Percentiles rank a stretch among this genome's conserved stretches.
Conservation (phyloP, 2,888 invertebrate genomes). For the Aporophyla nigra region DNA sequence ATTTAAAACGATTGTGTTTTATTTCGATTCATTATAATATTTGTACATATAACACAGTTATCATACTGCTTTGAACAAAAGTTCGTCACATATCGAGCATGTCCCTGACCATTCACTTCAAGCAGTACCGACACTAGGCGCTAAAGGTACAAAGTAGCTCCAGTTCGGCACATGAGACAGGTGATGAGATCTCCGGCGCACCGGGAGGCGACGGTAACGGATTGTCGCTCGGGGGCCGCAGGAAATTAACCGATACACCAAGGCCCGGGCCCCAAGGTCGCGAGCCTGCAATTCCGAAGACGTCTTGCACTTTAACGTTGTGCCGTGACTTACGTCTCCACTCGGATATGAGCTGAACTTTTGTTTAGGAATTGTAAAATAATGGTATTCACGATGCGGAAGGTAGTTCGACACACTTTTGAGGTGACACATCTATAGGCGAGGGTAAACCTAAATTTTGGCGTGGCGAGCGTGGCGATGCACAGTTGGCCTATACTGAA, state of each 20-base stretch:
- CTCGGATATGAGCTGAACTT: not conserved
- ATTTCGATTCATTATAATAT: not conserved
- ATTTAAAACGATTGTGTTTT: not conserved
- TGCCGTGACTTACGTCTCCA: not conserved
- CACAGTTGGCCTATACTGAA: no score
- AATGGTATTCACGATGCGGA: not conserved
- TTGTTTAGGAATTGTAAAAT: not conserved
- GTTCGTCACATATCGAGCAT: not conserved
- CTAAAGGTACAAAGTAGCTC: not conserved
- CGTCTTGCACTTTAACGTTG: not conserved
- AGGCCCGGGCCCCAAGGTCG: constrained; percentile 7
- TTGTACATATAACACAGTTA: not conserved
- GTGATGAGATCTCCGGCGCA: constrained; percentile 30
- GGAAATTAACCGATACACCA: constrained; percentile 57
- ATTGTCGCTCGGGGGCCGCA: constrained; percentile 26
- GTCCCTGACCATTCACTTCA: not conserved
- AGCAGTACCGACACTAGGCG: not conserved
- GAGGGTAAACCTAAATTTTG: no score
- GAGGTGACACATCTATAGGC: no score
- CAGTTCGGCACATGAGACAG: constrained; percentile 9
- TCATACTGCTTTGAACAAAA: not conserved
- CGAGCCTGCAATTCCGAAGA: not conserved
- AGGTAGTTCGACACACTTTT: not conserved
- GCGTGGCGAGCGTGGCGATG: no score
- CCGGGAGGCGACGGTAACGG: constrained; percentile 3